Base-by-base conservation (phyloP, 2,888 invertebrate genomes). In the Archips xylosteana region DNA sequence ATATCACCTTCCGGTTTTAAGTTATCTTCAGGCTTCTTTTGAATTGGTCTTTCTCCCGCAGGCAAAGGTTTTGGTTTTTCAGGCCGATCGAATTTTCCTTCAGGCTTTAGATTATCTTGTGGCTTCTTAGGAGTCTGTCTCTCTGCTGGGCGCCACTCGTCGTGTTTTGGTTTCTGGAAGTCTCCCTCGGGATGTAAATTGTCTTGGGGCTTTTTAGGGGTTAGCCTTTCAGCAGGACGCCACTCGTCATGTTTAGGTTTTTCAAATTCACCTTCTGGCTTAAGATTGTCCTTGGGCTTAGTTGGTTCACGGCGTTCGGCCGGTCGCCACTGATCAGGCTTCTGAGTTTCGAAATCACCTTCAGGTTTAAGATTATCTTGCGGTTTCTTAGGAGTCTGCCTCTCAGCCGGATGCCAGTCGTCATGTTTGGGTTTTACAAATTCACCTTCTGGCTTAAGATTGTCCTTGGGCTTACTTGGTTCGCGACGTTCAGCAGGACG, bases 191-290 rank as follows among this genome's bases (percentile, higher is more conserved):
- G 95, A 74, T 76, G 83, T 1, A 92, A 80, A 75, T 92, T 92
- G 71, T 92, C 91, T 60, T 82, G 87, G 86, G 57, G 89, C 89
- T 65, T 23, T 23, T 23, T 23, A 23, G 23, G 23, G 23, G 23
- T 23, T 23, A 23, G 23, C 1, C 90, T 88, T 72, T 95, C 95
- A 13, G 89, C 95, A 1, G 95, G 95, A 12, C 84, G 85, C 88
- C 92, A 95, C 78, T 92, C 87, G 71, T 94, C 89, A 47, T 83
- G 83, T 47, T 88, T 88, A 23, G 23, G 23, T 75, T 84, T 90
- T 76, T 94, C 95, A 72, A 96, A 95, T 32, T 95, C 88, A 54
- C 95, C 92, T 83, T 95, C 96, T 0, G 95, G 95, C 90, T 92
- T 77, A 0, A 96, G 86, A 79, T 96, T 96, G 79, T 96, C 96